A percentile compares a stretch with the other conserved stretches of the same genome.
These are phyloP conservation scores for Rhabdornis inornatus DNA, from an alignment of 2,113 vertebrate genomes.

Conservation along the genomic window DNA sequence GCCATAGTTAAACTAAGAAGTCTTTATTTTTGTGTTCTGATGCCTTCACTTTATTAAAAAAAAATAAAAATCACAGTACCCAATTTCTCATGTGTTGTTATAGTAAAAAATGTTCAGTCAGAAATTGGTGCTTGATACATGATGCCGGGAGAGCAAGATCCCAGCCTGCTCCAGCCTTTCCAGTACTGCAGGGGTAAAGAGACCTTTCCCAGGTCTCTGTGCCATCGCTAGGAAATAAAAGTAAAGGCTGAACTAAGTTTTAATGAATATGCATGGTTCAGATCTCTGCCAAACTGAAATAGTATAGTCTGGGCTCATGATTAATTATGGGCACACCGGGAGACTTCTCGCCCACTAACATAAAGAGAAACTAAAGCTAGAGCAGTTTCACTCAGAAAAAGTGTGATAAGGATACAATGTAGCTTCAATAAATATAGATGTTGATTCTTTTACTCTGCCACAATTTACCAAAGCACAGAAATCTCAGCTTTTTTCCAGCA, in stretches of 20 bases:
- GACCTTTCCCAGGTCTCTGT: not conserved
- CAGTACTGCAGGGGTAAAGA: not conserved
- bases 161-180: not conserved
- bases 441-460: not conserved
- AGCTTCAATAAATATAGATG: not conserved
- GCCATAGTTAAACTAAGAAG: not conserved
- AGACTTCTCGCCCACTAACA: fast-evolving
- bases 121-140: not conserved
- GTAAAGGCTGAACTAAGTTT: not conserved
- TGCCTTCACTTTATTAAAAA: not conserved
- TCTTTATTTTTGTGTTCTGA: not conserved
- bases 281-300: not conserved
- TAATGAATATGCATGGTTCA: not conserved
- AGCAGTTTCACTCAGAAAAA: not conserved
- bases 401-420: not conserved
- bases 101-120: not conserved
- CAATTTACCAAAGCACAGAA: not conserved
- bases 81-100: not conserved
- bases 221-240: not conserved
- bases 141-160: not conserved
- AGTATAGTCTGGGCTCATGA: not conserved
- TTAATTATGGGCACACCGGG: not conserved
- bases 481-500: not conserved
- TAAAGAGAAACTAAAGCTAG: not conserved
- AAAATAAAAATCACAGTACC: not conserved